Percentiles rank a stretch among this genome's conserved stretches.
These are phyloP conservation scores for Cryptocheilus praepositus DNA, from an alignment of 2,888 invertebrate species.

Conservation along the genomic window DNA sequence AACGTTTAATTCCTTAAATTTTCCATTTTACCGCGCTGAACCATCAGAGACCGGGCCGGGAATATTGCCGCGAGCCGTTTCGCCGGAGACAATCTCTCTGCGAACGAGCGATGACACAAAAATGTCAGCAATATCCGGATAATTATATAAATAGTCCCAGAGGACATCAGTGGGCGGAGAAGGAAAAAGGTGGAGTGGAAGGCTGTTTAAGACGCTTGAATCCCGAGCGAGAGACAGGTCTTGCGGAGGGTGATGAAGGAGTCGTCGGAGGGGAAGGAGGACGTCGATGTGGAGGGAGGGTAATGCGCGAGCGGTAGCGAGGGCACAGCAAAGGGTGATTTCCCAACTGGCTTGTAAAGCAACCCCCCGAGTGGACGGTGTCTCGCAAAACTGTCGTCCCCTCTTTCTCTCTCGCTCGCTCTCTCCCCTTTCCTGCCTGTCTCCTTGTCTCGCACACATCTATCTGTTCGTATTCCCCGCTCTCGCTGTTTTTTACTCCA, in stretches of 20 bases:
- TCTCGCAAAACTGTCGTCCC: slow-evolving; percentile 54
- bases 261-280: slow-evolving; percentile 13
- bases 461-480: background rate
- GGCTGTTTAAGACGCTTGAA: slow-evolving; percentile 7
- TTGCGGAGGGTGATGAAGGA: slow-evolving; percentile 10
- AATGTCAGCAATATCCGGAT: slow-evolving; percentile 69
- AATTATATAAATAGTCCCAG: slow-evolving; percentile 68
- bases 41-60: too few relatives aligned
- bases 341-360: slow-evolving; percentile 78
- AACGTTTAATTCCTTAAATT: too few relatives aligned
- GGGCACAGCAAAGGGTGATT: slow-evolving; percentile 74
- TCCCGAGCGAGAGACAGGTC: slow-evolving; percentile 5
- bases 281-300: slow-evolving; percentile 14
- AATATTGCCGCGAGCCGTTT: too few relatives aligned
- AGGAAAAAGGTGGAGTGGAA: slow-evolving; percentile 52
- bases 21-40: too few relatives aligned
- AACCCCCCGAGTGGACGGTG: slow-evolving; percentile 61
- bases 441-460: background rate
- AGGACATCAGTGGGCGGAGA: slow-evolving; percentile 46
- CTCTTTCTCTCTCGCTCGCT: slow-evolving; percentile 14
- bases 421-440: background rate
- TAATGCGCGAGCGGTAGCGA: slow-evolving; percentile 22
- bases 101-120: slow-evolving; percentile 63
- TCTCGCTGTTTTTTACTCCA: too few relatives aligned
- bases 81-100: slow-evolving; percentile 6